Base-by-base conservation (phyloP, 2,888 invertebrate genomes). In the Strigamia transsilvanica region DNA sequence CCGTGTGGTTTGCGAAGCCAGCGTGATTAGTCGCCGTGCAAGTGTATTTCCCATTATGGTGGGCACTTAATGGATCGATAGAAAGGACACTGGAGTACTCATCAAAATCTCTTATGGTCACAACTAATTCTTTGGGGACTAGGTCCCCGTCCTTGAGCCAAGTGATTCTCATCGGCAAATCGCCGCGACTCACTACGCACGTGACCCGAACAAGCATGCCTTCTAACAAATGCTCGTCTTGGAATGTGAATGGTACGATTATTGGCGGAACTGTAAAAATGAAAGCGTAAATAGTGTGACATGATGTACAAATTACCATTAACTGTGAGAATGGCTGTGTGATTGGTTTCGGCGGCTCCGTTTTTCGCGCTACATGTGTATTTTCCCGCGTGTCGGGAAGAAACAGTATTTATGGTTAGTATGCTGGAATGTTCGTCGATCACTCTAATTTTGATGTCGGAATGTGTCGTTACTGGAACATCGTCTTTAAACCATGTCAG, bases 401-500 rank as follows among this genome's bases (percentile, higher is more conserved):
- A 88, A 82, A 90, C 90, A 83, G 88, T 88, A 84, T 88, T 87
- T 84, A 90, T 90, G 86, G 88, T 89, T 38, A 83, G 82, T 7
- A 87, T 87, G 12, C 90, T 90, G 80, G 89, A 88, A 82, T 90
- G 90, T 83, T 88, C 88, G 84, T 88, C 87, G 84, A 91, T 90
- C 86, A 88, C 89, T 83, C 90, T 88, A 82, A 87, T 85, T 83
- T 86, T 87, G 32, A 87, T 87, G 38, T 82, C 80, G 82, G 85
- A 85, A 83, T 46, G n/a, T 15, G 61, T 79, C 0, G 81, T 61
- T 83, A 91, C 88, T 5, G 88, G 87, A 41, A 88, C 86, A 46
- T 90, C 90, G 85, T 91, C 90, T 87, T 91, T 91, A 82, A 88
- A 86, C 90, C 90, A 90, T 38, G 85, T 85, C 79, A 90, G 87